Evolutionary conservation across 2,888 invertebrate species (phyloP).

Genomic region (Amphimallon solstitiale): DNA sequence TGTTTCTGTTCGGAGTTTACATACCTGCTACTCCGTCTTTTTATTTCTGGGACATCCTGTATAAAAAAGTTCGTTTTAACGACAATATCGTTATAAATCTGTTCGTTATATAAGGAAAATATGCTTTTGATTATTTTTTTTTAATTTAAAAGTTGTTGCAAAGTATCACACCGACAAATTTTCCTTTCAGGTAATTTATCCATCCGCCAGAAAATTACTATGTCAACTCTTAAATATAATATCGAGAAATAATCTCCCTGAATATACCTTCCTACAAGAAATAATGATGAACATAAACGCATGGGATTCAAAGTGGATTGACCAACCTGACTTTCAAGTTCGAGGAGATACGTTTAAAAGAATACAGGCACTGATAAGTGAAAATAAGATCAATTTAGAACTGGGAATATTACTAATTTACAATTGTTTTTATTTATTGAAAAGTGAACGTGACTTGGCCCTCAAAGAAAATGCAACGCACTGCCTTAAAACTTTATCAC

Average conservation of each 20-base stretch:
- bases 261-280: conserved; percentile 63
- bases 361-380: conserved; percentile 68
- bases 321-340: conserved; percentile 90
- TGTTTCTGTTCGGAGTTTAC: no score
- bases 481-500: conserved; percentile 76
- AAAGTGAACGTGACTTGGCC: conserved; percentile 84
- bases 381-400: conserved; percentile 69
- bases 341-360: conserved; percentile 81
- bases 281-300: conserved; percentile 81
- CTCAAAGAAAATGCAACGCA: conserved; percentile 81
- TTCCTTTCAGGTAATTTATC: conserved; percentile 59
- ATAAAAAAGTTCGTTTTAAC: no score
- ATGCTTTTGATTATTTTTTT: no score
- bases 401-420: conserved; percentile 79
- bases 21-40: no score
- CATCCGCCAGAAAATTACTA: conserved; percentile 76
- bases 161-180: no score
- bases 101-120: no score
- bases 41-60: no score
- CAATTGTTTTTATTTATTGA: conserved; percentile 83
- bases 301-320: conserved; percentile 88
- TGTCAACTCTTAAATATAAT: conserved; percentile 72
- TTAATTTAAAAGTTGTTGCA: no score
- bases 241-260: conserved; percentile 61
- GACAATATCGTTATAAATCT: no score